Evolutionary conservation across 2,113 vertebrate genomes (phyloP).

Genomic region (Casuarius casuarius): DNA sequence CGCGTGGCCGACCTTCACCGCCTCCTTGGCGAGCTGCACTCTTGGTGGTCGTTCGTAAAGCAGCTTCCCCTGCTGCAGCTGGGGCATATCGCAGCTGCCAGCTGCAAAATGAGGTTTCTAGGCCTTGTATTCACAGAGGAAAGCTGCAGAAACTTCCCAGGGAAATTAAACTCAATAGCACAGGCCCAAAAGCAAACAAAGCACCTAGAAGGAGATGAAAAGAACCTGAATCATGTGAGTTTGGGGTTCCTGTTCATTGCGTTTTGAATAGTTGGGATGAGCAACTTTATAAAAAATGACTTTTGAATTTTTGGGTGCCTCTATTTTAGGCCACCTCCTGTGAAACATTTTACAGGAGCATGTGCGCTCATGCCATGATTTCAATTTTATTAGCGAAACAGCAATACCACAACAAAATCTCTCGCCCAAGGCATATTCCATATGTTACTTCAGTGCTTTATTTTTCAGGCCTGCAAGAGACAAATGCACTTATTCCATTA

Average conservation of each 20-base stretch:
- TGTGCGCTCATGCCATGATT: neutral
- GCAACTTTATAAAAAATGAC: neutral
- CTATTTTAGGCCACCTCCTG: neutral
- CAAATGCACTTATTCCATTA: constrained; percentile 60
- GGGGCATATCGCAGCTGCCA: neutral
- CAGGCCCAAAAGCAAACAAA: neutral
- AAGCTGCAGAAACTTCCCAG: neutral
- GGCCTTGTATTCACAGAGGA: neutral
- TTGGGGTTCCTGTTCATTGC: neutral
- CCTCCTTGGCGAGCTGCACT: neutral
- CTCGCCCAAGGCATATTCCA: constrained; percentile 46
- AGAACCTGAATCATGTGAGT: neutral
- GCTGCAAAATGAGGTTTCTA: neutral
- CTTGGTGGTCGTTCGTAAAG: neutral
- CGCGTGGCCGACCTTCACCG: rapidly evolving
- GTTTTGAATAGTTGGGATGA: neutral
- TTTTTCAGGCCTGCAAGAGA: constrained; percentile 62
- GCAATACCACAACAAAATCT: constrained; percentile 47
- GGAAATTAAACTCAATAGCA: neutral
- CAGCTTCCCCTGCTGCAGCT: neutral
- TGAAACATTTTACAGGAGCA: constrained; percentile 20
- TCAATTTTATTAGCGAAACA: constrained; percentile 32
- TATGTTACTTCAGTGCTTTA: constrained; percentile 54
- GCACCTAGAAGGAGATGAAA: neutral
- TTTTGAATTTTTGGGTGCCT: neutral